These are phyloP conservation scores for Epizoanthus stellaris DNA, from an alignment of 92 coral and sea anemone genomes.

Conservation along the genomic window DNA sequence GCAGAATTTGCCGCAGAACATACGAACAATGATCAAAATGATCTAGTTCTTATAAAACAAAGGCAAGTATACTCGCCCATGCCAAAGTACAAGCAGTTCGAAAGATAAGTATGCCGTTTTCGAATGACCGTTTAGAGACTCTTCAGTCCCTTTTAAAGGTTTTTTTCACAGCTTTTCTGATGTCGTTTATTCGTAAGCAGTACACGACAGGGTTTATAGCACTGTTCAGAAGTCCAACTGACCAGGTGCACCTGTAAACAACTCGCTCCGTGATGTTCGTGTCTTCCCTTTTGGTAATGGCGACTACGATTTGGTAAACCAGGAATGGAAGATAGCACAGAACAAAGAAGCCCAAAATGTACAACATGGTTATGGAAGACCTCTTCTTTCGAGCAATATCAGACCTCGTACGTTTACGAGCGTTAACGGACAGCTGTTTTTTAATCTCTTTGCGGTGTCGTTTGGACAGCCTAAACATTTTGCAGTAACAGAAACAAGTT, in stretches of 20 bases:
- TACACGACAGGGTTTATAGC: not conserved
- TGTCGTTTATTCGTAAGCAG: not conserved
- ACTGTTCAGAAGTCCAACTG: not conserved
- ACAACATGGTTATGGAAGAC: not conserved
- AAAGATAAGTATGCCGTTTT: not conserved
- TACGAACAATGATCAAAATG: too few relatives aligned
- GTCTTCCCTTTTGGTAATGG: too few relatives aligned
- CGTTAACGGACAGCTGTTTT: not conserved
- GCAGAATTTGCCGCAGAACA: too few relatives aligned
- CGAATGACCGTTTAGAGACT: too few relatives aligned
- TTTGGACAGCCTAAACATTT: not conserved
- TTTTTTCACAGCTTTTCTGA: not conserved
- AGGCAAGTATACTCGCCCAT: too few relatives aligned
- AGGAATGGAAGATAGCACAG: constrained; percentile 1
- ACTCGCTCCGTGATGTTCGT: not conserved
- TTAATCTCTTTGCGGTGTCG: not conserved
- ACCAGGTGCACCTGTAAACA: not conserved
- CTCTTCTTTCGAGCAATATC: not conserved
- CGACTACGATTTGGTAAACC: not conserved
- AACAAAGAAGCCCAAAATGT: not conserved
- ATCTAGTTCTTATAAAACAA: too few relatives aligned
- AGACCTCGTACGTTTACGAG: too few relatives aligned
- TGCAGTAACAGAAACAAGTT: not conserved
- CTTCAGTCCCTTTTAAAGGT: not conserved
- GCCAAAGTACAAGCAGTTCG: too few relatives aligned